Conservation (phyloP, 2,888 invertebrate genomes). For the Limulus polyphemus region DNA sequence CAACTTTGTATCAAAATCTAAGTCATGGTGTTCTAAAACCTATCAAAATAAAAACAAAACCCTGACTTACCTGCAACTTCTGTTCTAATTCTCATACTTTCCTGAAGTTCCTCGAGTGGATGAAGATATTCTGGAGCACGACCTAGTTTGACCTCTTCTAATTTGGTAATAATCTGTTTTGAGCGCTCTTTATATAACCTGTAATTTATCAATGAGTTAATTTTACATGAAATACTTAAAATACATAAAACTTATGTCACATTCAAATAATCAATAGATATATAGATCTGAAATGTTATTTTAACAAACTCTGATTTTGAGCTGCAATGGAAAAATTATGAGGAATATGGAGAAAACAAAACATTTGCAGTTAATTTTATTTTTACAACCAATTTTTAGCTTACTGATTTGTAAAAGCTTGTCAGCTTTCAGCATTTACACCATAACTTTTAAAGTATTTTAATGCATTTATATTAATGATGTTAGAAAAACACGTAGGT, state of each 20-base stretch:
- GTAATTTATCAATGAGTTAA: slow-evolving; percentile 21
- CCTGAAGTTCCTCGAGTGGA: slow-evolving; percentile 70
- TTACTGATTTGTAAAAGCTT: too few relatives aligned
- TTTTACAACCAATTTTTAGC: not conserved
- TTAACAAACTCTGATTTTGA: too few relatives aligned
- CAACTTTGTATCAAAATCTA: too few relatives aligned
- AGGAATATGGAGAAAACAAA: not conserved
- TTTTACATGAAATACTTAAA: not conserved
- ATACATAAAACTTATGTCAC: not conserved
- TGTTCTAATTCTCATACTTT: slow-evolving; percentile 67
- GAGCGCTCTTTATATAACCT: slow-evolving; percentile 68
- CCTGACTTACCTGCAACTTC: slow-evolving; percentile 64
- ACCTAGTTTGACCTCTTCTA: slow-evolving; percentile 72
- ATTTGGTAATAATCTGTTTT: slow-evolving; percentile 66
- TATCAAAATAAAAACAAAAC: too few relatives aligned
- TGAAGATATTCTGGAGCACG: slow-evolving; percentile 76
- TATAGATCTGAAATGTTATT: too few relatives aligned
- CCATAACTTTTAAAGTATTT: too few relatives aligned
- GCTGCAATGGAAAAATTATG: too few relatives aligned
- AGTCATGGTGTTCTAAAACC: too few relatives aligned
- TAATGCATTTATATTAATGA: too few relatives aligned
- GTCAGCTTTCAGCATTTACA: too few relatives aligned
- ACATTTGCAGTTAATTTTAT: not conserved
- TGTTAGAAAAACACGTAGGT: too few relatives aligned
- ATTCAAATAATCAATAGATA: not conserved